Conservation (phyloP, 2,113 vertebrate species). For the Australoheros scitulus region DNA sequence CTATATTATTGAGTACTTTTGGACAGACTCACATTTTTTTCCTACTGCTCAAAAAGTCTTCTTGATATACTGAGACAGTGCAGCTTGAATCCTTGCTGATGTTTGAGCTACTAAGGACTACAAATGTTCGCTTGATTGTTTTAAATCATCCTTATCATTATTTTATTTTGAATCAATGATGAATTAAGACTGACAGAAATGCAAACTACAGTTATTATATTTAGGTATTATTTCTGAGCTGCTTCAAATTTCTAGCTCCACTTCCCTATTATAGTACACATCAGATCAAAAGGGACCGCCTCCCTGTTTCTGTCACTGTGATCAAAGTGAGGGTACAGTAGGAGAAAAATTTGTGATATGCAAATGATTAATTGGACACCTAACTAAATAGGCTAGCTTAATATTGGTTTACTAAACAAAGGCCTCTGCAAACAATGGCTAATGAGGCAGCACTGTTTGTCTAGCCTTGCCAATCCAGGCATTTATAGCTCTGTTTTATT, state of each 20-base stretch:
- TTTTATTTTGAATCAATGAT: not conserved
- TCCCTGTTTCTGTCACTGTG: not conserved
- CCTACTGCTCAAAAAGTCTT: not conserved
- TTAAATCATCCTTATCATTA: not conserved
- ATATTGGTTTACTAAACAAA: constrained; percentile 24
- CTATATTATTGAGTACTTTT: constrained; percentile 46
- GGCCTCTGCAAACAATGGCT: constrained; percentile 17
- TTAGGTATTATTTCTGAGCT: not conserved
- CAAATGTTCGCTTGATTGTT: not conserved
- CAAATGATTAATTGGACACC: not conserved
- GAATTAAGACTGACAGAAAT: not conserved
- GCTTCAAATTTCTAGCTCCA: not conserved
- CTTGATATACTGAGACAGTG: not conserved
- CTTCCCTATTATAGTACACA: not conserved
- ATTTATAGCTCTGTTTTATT: constrained; percentile 24
- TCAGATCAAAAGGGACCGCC: not conserved
- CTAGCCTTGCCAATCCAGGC: not conserved
- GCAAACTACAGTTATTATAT: not conserved
- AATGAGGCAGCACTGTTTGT: constrained; percentile 38
- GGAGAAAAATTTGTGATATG: not conserved
- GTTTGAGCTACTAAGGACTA: not conserved
- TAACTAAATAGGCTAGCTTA: not conserved
- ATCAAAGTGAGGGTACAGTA: not conserved
- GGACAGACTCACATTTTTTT: not conserved
- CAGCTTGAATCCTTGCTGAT: not conserved